phyloP scores from a whole-genome alignment of 2,113 vertebrate genomes.

The Dasypus novemcinctus region DNA sequence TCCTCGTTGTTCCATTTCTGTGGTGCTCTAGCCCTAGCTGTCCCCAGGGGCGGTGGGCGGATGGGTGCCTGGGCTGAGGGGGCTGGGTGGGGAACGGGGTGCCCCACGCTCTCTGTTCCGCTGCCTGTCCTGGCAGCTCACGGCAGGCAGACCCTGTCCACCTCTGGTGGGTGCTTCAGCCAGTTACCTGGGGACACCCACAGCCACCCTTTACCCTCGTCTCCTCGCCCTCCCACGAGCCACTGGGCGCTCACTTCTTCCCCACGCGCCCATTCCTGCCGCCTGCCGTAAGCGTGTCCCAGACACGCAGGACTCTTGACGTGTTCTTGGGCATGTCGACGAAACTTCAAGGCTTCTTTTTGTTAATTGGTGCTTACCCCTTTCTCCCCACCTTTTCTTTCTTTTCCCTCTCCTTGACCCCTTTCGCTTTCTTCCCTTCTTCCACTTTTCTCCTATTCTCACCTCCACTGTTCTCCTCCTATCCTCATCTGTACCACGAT shows the following conservation, averaged over 20 bases:
- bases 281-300: neutral
- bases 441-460: neutral
- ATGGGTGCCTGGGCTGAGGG: neutral
- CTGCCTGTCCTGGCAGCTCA: neutral
- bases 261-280: fast-evolving
- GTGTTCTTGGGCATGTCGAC: neutral
- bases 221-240: too few relatives aligned
- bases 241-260: fast-evolving
- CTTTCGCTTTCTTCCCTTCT: neutral
- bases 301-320: neutral
- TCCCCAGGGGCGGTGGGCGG: neutral
- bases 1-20: neutral
- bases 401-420: too few relatives aligned
- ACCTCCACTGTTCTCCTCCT: too few relatives aligned
- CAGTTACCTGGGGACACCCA: neutral
- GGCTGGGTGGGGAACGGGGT: neutral
- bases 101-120: neutral
- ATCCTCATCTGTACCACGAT: too few relatives aligned
- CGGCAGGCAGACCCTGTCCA: neutral
- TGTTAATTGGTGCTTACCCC: too few relatives aligned
- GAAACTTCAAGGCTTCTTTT: neutral
- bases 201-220: too few relatives aligned
- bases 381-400: neutral
- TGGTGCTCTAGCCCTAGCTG: too few relatives aligned
- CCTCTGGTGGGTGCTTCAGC: neutral